A percentile compares a stretch with the other conserved stretches of the same genome.
These are phyloP conservation scores for Chrysotoxum bicinctum DNA, from an alignment of 2,888 invertebrate species.

Conservation along the genomic window DNA sequence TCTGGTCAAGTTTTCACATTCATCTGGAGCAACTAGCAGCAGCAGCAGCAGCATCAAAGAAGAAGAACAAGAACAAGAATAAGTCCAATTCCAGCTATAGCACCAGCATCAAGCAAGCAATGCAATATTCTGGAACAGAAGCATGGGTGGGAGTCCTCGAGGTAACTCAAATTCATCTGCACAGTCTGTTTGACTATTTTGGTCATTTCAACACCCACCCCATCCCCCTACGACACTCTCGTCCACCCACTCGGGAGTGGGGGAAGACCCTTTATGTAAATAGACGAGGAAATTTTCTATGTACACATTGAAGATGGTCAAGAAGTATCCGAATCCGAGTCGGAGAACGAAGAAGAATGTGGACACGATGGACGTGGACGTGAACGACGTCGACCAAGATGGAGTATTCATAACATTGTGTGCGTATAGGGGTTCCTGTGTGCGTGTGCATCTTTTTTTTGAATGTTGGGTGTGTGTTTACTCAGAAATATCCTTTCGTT, in stretches of 20 bases:
- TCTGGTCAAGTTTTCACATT: conserved; percentile 74
- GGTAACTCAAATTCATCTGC: conserved; percentile 66
- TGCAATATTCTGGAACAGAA: conserved; percentile 42
- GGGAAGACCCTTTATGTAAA: conserved; percentile 61
- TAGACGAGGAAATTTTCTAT: conserved; percentile 63
- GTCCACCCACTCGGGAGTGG: neutral
- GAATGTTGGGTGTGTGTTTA: conserved; percentile 25
- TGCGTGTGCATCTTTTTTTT: conserved; percentile 52
- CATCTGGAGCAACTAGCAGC: conserved; percentile 74
- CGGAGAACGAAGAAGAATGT: conserved; percentile 66
- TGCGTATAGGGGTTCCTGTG: conserved; percentile 26
- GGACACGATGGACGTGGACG: conserved; percentile 14
- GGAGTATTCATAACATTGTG: conserved; percentile 50
- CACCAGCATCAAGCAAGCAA: conserved; percentile 8
- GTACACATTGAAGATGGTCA: conserved; percentile 71
- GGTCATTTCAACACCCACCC: conserved; percentile 33
- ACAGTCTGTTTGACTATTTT: conserved; percentile 50
- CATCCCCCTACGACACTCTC: neutral
- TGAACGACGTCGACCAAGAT: conserved; percentile 34
- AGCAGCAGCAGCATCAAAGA: conserved; percentile 67
- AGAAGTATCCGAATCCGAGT: conserved; percentile 58
- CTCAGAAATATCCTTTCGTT: conserved; percentile 60
- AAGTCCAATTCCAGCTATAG: conserved; percentile 12
- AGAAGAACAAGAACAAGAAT: conserved; percentile 75
- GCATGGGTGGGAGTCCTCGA: conserved; percentile 42